Evolutionary conservation across 2,797 vertebrate species (phyloP).

Genomic region (Protosalanx chinensis): DNA sequence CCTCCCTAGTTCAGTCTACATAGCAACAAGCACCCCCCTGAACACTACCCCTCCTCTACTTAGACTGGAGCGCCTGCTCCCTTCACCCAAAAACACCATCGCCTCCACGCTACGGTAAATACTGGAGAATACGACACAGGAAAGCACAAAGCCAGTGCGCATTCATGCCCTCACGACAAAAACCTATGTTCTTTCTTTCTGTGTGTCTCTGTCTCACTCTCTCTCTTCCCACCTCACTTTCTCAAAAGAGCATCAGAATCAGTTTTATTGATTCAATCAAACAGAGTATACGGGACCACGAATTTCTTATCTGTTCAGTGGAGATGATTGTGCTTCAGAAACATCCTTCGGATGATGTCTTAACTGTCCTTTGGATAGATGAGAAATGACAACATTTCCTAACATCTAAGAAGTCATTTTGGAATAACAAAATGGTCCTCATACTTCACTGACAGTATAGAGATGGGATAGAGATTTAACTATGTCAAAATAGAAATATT

Average conservation of each 20-base stretch:
- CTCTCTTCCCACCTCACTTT: not conserved
- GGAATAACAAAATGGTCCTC: not conserved
- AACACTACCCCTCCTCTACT: conserved; percentile 9
- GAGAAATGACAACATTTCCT: too few relatives aligned
- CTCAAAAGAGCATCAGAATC: conserved; percentile 25
- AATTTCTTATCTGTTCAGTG: conserved; percentile 12
- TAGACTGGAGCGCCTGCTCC: conserved; percentile 5
- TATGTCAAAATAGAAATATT: not conserved
- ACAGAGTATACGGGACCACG: conserved; percentile 19
- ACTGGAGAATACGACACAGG: conserved; percentile 8
- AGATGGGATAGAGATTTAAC: not conserved
- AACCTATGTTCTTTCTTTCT: not conserved
- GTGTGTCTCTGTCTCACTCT: too few relatives aligned
- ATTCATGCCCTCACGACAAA: conserved; percentile 8
- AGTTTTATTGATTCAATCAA: conserved; percentile 36
- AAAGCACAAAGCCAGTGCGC: not conserved
- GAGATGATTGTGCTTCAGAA: conserved; percentile 18
- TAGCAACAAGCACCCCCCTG: conserved; percentile 13
- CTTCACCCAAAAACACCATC: conserved; percentile 2
- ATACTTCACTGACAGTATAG: not conserved
- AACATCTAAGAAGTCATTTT: not conserved
- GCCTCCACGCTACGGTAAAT: not conserved
- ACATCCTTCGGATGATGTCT: too few relatives aligned
- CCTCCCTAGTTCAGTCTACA: conserved; percentile 20
- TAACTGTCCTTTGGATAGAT: too few relatives aligned